Conservation (phyloP, 2,888 invertebrate species). For the Diplolepis rosae region DNA sequence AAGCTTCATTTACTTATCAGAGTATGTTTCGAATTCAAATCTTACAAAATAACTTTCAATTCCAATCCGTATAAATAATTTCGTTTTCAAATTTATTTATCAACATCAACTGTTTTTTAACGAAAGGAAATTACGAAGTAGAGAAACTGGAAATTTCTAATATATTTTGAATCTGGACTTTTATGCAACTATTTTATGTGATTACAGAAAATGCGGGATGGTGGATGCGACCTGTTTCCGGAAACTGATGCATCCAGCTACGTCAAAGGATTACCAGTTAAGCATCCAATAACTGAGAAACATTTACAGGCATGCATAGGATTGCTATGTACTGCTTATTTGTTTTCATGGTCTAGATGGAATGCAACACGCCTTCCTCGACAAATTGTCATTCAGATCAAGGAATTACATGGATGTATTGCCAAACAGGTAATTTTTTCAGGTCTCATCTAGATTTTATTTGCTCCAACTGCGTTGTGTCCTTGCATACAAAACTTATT, state of each 20-base stretch:
- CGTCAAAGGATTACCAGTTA: slow-evolving; percentile 77
- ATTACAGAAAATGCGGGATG: slow-evolving; percentile 74
- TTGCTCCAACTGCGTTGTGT: no score
- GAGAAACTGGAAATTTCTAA: not conserved
- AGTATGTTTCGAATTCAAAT: slow-evolving; percentile 74
- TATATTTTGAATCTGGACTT: not conserved
- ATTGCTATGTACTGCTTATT: slow-evolving; percentile 81
- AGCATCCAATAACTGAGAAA: slow-evolving; percentile 82
- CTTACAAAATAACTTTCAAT: no score
- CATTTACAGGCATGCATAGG: slow-evolving; percentile 89
- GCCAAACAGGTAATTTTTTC: slow-evolving; percentile 74
- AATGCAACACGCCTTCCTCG: slow-evolving; percentile 75
- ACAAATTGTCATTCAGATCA: slow-evolving; percentile 80
- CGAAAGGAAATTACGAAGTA: no score
- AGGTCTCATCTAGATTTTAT: not conserved
- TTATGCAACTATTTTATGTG: not conserved
- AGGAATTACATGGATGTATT: slow-evolving; percentile 77
- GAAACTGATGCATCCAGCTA: slow-evolving; percentile 85
- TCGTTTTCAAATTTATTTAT: no score
- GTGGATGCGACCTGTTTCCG: slow-evolving; percentile 89
- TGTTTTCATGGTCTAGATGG: slow-evolving; percentile 89
- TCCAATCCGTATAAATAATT: no score
- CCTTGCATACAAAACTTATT: not conserved
- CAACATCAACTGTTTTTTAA: no score
- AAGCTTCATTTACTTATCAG: slow-evolving; percentile 78